phyloP scores from a whole-genome alignment of 2,113 vertebrate species.

The Sisor rabdophorus region DNA sequence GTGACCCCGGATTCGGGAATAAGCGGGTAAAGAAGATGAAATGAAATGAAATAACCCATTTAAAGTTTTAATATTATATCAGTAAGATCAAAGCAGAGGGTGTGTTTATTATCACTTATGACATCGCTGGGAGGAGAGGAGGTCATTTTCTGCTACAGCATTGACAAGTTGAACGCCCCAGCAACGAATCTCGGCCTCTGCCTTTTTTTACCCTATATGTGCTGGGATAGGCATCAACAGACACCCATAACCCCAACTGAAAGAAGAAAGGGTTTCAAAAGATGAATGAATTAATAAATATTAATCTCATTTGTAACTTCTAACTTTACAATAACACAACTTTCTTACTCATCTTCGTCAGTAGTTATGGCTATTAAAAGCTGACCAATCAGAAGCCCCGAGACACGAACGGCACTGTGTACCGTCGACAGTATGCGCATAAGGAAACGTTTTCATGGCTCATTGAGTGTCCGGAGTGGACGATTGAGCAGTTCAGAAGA shows the following conservation, averaged over 20 bases:
- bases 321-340: background rate
- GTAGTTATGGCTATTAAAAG: background rate
- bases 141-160: background rate
- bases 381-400: background rate
- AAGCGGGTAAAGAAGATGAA: too few relatives aligned
- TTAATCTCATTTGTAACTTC: background rate
- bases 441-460: conserved; percentile 15
- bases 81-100: background rate
- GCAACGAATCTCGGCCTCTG: background rate
- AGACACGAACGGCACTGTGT: background rate
- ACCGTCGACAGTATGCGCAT: background rate
- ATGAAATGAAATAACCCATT: too few relatives aligned
- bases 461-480: conserved; percentile 19
- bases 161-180: background rate
- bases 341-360: background rate
- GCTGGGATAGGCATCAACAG: too few relatives aligned
- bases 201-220: too few relatives aligned
- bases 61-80: background rate
- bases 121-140: background rate
- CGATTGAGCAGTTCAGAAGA: conserved; percentile 3
- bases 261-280: too few relatives aligned
- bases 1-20: too few relatives aligned
- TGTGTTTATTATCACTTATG: background rate
- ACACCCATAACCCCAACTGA: too few relatives aligned
- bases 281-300: too few relatives aligned